Evolutionary conservation across 2,888 invertebrate genomes (phyloP), one percentile per base, ranked within the genome.

Genomic region (Dendrolimus pini): DNA sequence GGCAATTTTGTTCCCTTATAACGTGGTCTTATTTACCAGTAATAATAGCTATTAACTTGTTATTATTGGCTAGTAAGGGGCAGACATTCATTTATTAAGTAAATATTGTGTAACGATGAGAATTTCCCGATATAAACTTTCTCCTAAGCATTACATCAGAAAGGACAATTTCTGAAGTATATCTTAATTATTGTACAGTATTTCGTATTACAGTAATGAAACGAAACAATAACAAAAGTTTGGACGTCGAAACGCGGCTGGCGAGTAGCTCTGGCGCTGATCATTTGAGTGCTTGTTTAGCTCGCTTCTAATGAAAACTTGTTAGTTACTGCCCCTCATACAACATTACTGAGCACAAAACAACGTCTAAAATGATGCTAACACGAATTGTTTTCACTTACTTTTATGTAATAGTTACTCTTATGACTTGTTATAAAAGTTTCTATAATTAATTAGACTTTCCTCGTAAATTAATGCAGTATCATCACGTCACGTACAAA

Each of bases 141-240:
- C 70, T 30, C 69, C 72, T 65, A 83, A 84, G 83, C 87, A 83
- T 84, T 75, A 82, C 82, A 78, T 83, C 84, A 80, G 78, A 76
- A 73, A 77, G 77, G 83, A 82, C 85, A 78, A 81, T 83, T 82
- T 82, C 78, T 76, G 75, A 47, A 78, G 84, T 78, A 85, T 84
- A 85, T 85, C 88, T 89, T 89, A 89, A 90, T 89, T 89, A 90
- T 83, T 79, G 78, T 78, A 80, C 81, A 81, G 84, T 87, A 88
- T 85, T 89, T 85, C 82, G 82, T 87, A 88, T 89, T 85, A 89
- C 87, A 89, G 87, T 89, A 90, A 90, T 88, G 85, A 89, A 89
- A 82, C 76, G 82, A 83, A 88, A 89, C 87, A 89, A 89, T 89
- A 89, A 88, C 85, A 84, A 86, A 90, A 90, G 86, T 90, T 89